A percentile compares a stretch with the other conserved stretches of the same genome.
Conservation (phyloP, 2,113 vertebrate species). For the Clarias macrocephalus region DNA sequence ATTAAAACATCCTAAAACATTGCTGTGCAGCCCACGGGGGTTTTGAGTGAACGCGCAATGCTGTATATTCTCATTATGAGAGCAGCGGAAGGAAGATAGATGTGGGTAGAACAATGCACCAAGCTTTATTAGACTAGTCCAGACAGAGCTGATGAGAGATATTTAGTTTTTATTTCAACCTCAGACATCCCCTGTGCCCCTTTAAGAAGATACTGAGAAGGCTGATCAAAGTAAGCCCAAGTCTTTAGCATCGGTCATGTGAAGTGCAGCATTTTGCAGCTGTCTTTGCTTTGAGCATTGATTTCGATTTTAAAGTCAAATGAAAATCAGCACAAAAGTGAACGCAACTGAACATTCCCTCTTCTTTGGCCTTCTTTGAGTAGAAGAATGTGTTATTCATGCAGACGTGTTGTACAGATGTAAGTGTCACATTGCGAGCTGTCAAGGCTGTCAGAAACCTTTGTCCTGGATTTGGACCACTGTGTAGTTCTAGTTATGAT, state of each 20-base stretch:
- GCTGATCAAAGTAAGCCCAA: constrained; percentile 5
- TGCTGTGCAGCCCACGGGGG: constrained; percentile 54
- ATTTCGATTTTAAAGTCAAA: constrained; percentile 44
- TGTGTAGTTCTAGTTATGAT: constrained; percentile 49
- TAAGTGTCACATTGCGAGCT: constrained; percentile 39
- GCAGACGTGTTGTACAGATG: constrained; percentile 43
- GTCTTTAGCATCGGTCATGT: constrained; percentile 27
- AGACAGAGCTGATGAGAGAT: constrained; percentile 38
- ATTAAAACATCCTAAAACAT: constrained; percentile 70
- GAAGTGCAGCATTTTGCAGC: constrained; percentile 20
- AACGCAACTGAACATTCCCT: constrained; percentile 4
- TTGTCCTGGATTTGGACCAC: constrained; percentile 38
- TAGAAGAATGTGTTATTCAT: constrained; percentile 10
- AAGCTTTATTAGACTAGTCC: constrained; percentile 62
- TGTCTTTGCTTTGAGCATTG: constrained; percentile 9
- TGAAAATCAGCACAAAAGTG: constrained; percentile 33
- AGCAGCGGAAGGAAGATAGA: constrained; percentile 59
- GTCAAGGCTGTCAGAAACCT: constrained; percentile 25
- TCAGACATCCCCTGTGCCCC: background rate
- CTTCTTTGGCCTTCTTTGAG: constrained; percentile 3
- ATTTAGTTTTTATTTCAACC: constrained; percentile 20
- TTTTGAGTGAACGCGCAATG: constrained; percentile 61
- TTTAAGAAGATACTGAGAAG: background rate
- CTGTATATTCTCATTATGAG: constrained; percentile 63
- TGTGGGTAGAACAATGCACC: constrained; percentile 59